Evolutionary conservation across 2,797 vertebrate genomes (phyloP).

Genomic region (Acipenser oxyrinchus): DNA sequence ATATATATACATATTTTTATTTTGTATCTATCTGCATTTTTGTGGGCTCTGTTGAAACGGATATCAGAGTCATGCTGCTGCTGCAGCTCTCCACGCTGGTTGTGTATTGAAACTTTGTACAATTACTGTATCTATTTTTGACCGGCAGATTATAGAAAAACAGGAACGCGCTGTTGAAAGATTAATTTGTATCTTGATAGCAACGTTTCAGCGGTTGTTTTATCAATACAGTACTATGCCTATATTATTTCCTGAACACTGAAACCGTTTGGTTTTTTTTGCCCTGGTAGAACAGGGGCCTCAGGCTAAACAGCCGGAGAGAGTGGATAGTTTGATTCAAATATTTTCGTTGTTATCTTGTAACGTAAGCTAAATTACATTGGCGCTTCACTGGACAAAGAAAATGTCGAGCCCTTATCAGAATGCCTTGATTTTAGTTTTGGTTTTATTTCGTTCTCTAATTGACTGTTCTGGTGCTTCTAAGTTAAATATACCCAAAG

Average conservation of each 20-base stretch:
- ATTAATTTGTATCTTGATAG: neutral
- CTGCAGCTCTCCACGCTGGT: conserved; percentile 11
- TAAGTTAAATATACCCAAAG: conserved; percentile 85
- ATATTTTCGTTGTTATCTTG: too few species aligned
- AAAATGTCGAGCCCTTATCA: conserved; percentile 18
- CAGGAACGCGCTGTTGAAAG: too few species aligned
- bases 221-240: too few species aligned
- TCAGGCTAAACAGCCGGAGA: too few species aligned
- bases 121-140: neutral
- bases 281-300: too few species aligned
- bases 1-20: neutral
- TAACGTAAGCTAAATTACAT: too few species aligned
- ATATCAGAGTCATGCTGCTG: neutral
- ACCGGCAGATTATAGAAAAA: too few species aligned
- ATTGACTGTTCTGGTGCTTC: conserved; percentile 38
- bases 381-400: neutral
- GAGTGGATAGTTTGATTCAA: too few species aligned
- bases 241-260: too few species aligned
- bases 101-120: conserved; percentile 15
- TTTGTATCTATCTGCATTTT: neutral
- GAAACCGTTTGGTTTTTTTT: too few species aligned
- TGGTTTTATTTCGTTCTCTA: conserved; percentile 17
- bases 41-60: neutral
- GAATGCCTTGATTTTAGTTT: conserved; percentile 2
- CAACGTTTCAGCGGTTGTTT: neutral